Evolutionary conservation across 2,113 vertebrate genomes (phyloP), one percentile per base, ranked within the genome.

Genomic region (Eptatretus burgeri): DNA sequence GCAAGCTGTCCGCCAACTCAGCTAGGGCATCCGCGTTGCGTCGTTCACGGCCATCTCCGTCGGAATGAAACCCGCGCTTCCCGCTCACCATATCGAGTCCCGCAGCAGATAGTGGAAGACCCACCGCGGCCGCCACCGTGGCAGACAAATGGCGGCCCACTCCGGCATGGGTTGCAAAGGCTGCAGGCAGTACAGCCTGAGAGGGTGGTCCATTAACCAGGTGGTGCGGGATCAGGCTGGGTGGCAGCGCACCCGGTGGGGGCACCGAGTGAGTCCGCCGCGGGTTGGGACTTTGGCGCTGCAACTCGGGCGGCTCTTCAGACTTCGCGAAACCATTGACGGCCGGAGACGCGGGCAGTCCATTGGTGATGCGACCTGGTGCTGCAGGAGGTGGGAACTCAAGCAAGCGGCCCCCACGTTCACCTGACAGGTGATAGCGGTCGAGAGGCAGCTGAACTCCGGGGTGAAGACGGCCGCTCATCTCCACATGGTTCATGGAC

Each of bases 1-100:
- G 76, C 65, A 81, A 71, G 64, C 81, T 78, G 67, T 83, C 82
- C 1, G 80, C 78, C 52, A 82, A 78, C 66, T 80, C 78, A 0
- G 70, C 75, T 51, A 78, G 66, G 10, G 75, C 77, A 64, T 79
- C 78, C 0, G 70, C 68, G 10, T 72, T 74, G 56, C 75, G 69
- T 66, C 77, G 78, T 70, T 79, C 77, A 64, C 76, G 79, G 62
- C 78, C 73, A 66, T 80, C 78, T 50, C 78, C 75, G 71, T 86
- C 83, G 53, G 79, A 77, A 67, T 84, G 81, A 0, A 75, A 74
- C 2, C 70, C 74, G 64, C 75, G 76, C 66, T 78, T 76, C 67
- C 79, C 78, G 13, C 75, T 72, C 69, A 85, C 64, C 68, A 78
- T 67, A 17, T 78, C 71, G 3, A 74, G 68, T 14, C 75, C 72